These are phyloP conservation scores for Oncorhynchus tshawytscha DNA, from an alignment of 2,113 vertebrate genomes.

Conservation along the genomic window DNA sequence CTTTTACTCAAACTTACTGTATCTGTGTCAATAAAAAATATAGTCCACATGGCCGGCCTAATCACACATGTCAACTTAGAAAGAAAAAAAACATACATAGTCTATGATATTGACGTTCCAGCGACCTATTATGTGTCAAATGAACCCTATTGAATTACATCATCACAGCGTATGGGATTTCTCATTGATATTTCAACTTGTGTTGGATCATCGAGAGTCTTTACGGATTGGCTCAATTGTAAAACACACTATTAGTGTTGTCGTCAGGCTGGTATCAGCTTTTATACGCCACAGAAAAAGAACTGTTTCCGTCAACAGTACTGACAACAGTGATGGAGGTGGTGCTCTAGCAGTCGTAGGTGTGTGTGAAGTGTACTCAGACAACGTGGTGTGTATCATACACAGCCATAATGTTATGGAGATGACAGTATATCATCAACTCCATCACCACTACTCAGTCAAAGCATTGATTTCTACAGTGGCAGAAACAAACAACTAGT, in stretches of 20 bases:
- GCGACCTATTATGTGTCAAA: slow-evolving; percentile 1
- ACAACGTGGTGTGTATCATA: not conserved
- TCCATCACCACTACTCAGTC: slow-evolving; percentile 51
- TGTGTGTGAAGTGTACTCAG: not conserved
- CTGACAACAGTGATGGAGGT: too few relatives aligned
- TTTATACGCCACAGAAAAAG: too few relatives aligned
- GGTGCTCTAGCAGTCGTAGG: too few relatives aligned
- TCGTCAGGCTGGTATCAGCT: too few relatives aligned
- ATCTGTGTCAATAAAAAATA: slow-evolving; percentile 74
- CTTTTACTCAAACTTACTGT: slow-evolving; percentile 61
- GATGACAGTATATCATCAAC: slow-evolving; percentile 63
- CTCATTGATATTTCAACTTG: too few relatives aligned
- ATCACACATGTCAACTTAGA: slow-evolving; percentile 41
- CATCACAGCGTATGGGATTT: too few relatives aligned
- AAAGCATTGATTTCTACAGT: slow-evolving; percentile 58
- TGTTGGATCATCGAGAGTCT: slow-evolving; percentile 19
- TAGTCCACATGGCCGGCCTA: slow-evolving; percentile 20
- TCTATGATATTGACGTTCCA: slow-evolving; percentile 28
- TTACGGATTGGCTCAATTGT: not conserved
- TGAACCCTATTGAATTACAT: too few relatives aligned
- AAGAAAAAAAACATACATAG: slow-evolving; percentile 26
- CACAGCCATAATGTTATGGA: slow-evolving; percentile 53
- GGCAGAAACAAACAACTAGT: slow-evolving; percentile 60
- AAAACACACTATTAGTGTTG: not conserved
- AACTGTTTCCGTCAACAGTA: too few relatives aligned